Evolutionary conservation across 2,797 vertebrate genomes (phyloP), one percentile per base, ranked within the genome.

Genomic region (Pelodytes ibericus): DNA sequence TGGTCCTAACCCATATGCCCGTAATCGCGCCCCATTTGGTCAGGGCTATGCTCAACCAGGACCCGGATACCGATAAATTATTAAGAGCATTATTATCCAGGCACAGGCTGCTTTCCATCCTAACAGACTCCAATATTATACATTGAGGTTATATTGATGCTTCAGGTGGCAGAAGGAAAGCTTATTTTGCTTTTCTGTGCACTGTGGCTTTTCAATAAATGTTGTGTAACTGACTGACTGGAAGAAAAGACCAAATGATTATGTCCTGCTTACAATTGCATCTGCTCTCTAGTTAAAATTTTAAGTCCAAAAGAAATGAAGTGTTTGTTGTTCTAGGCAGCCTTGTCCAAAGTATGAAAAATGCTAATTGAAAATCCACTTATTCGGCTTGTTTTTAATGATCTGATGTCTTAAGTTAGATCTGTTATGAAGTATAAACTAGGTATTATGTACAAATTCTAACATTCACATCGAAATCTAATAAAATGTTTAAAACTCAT

Each of bases 41-140:
- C 95, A 95, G 90, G 94, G 95, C 73, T 99, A 99, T 77, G 82
- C 96, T 84, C 97, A 99, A 70, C 96, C 97, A 0, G 97, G 97
- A 49, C 97, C 97, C 0, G 97, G 98, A 36, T 99, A 99, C 87
- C 91, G 90, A 84, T 93, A 93, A 88, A 13, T 60, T 15, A 7
- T 30, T 13, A 33, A 75, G 71, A 70, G 71, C 51, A 11, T 15
- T 49, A 13, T 7, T 1, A 0, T 4, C 0, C 0, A 16, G 2
- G 65, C 68, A 70, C 56, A 72, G 72, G 44, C 77, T 73, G 62
- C 63, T 80, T 72, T 84, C 83, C 81, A 79, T 82, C 87, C 86
- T 53, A 0, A 82, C 77, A 72, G 83, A 81, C 82, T 87, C 84
- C 85, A 86, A 87, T 88, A 86, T 90, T 84, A 77, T 80, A 82